A percentile compares a stretch with the other conserved stretches of the same genome.
Evolutionary conservation across 2,888 invertebrate genomes (phyloP).

Genomic region (Oscheius sp.): DNA sequence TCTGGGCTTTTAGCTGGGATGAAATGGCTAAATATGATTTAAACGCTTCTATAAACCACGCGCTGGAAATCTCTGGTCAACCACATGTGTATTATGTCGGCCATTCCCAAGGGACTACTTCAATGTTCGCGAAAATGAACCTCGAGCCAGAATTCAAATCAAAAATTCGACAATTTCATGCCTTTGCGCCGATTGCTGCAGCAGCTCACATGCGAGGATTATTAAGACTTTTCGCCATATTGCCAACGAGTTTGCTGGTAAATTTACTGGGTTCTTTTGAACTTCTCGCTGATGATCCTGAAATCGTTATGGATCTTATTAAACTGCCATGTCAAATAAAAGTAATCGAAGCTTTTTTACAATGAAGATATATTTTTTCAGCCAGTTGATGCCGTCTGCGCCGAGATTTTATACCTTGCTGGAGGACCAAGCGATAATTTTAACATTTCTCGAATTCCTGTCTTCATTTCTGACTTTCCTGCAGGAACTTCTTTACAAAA

Average conservation of each 20-base stretch:
- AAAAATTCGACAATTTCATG: constrained; percentile 66
- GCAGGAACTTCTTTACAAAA: constrained; percentile 76
- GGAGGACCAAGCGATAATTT: constrained; percentile 78
- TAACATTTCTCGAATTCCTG: constrained; percentile 75
- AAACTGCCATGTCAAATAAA: constrained; percentile 25
- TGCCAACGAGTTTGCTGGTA: constrained; percentile 51
- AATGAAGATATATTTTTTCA: background rate
- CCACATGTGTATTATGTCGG: constrained; percentile 35
- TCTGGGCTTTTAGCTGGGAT: constrained; percentile 29
- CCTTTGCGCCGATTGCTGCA: constrained; percentile 70
- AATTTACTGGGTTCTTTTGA: constrained; percentile 58
- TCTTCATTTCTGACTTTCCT: constrained; percentile 74
- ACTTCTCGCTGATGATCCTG: constrained; percentile 75
- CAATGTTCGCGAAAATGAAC: constrained; percentile 34
- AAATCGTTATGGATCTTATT: constrained; percentile 70
- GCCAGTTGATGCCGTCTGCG: constrained; percentile 73
- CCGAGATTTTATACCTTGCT: constrained; percentile 81
- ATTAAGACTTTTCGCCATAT: constrained; percentile 42
- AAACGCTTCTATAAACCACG: constrained; percentile 28
- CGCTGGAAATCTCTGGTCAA: constrained; percentile 3
- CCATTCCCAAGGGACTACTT: constrained; percentile 40
- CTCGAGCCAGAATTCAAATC: constrained; percentile 16
- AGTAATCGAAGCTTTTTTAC: background rate
- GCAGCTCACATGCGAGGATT: constrained; percentile 72
- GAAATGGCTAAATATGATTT: constrained; percentile 34